Percentiles rank a stretch among this genome's conserved stretches.
Evolutionary conservation across 2,888 invertebrate genomes (phyloP).

Genomic region (Drosophila mimetica): DNA sequence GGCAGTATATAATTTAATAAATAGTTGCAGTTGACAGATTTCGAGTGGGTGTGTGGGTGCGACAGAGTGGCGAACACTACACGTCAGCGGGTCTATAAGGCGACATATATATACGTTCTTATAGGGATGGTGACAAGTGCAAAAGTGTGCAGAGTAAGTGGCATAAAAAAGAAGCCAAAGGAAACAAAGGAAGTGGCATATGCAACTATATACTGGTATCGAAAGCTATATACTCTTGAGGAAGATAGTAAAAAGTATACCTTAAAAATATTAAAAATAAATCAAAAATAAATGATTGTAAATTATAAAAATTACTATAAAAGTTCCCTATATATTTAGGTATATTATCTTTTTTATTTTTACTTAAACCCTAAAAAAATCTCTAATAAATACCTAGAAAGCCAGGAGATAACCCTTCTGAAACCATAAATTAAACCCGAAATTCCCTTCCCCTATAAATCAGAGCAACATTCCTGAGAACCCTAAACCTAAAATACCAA

Average conservation of each 20-base stretch:
- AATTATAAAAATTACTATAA: too few species aligned
- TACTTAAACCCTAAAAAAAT: too few species aligned
- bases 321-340: too few species aligned
- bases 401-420: background rate
- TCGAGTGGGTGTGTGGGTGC: conserved; percentile 64
- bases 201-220: background rate
- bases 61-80: conserved; percentile 34
- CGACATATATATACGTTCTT: conserved; percentile 14
- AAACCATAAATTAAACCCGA: background rate
- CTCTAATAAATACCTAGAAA: too few species aligned
- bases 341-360: too few species aligned
- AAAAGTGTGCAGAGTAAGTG: conserved; percentile 70
- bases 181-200: conserved; percentile 11
- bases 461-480: conserved; percentile 1
- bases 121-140: conserved; percentile 60
- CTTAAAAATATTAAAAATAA: background rate
- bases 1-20: conserved; percentile 76
- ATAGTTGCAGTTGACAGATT: conserved; percentile 80
- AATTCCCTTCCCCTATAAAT: background rate
- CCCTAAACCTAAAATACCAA: conserved; percentile 11
- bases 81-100: conserved; percentile 48
- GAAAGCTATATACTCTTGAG: conserved; percentile 10
- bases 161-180: conserved; percentile 55
- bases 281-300: too few species aligned
- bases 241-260: background rate